Percentiles rank a stretch among this genome's conserved stretches.
These are phyloP conservation scores for Octodonta nipae DNA, from an alignment of 2,888 invertebrate species.

Conservation along the genomic window DNA sequence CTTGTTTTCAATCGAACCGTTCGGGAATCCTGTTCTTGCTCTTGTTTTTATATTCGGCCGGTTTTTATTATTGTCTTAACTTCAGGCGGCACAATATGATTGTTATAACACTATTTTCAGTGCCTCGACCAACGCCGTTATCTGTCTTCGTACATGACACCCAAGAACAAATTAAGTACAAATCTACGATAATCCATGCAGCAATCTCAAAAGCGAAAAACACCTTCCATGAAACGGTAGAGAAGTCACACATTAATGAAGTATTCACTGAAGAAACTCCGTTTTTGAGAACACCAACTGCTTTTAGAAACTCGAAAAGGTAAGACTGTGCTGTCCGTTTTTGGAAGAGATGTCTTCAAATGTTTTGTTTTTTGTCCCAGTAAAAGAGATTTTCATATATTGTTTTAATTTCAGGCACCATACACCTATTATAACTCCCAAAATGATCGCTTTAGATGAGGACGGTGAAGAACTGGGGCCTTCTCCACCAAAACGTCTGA, in stretches of 20 bases:
- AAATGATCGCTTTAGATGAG: constrained; percentile 14
- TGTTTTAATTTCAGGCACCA: constrained; percentile 6
- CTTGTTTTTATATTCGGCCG: too few relatives aligned
- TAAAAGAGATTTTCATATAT: constrained; percentile 1
- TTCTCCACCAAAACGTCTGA: constrained; percentile 17
- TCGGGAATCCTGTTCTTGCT: too few relatives aligned
- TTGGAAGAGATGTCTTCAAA: not conserved
- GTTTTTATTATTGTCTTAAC: too few relatives aligned
- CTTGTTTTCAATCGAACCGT: too few relatives aligned
- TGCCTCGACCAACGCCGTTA: constrained; percentile 42
- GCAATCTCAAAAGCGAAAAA: constrained; percentile 38
- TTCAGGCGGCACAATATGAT: too few relatives aligned
- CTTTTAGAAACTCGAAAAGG: constrained; percentile 17
- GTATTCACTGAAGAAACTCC: constrained; percentile 42
- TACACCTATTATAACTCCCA: constrained; percentile 14
- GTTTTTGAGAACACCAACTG: constrained; percentile 47
- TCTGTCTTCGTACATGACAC: constrained; percentile 42
- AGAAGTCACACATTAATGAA: too few relatives aligned
- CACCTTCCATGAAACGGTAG: constrained; percentile 35
- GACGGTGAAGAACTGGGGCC: constrained; percentile 12
- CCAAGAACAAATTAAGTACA: constrained; percentile 31
- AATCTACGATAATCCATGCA: constrained; percentile 37
- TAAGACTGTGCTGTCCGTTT: constrained; percentile 8
- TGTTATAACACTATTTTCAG: constrained; percentile 36
- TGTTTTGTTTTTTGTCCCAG: not conserved